A percentile compares a stretch with the other conserved stretches of the same genome.
These are phyloP conservation scores for Adelphocoris suturalis DNA, from an alignment of 2,888 invertebrate species.

Conservation along the genomic window DNA sequence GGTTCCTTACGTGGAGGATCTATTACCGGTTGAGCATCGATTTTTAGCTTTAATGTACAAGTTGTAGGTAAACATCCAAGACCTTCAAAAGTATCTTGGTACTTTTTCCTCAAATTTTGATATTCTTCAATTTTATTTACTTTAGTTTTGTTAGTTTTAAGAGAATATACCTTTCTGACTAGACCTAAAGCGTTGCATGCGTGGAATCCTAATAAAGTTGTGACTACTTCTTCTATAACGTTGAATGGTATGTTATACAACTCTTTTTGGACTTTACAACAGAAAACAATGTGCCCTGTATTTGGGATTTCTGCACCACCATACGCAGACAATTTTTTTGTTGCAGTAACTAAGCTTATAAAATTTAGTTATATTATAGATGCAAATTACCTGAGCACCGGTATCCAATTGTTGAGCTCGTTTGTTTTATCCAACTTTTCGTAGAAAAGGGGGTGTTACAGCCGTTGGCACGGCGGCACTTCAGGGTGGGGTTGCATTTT, in stretches of 20 bases:
- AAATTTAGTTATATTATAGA: neutral
- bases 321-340: slow-evolving; percentile 20
- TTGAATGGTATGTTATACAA: slow-evolving; percentile 2
- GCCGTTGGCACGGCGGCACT: no score
- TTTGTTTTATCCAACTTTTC: no score
- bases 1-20: slow-evolving; percentile 28
- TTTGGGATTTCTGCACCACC: neutral
- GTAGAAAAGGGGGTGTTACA: no score
- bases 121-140: neutral
- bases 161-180: neutral
- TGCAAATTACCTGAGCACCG: slow-evolving; percentile 45
- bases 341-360: neutral
- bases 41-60: slow-evolving; percentile 8
- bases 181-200: slow-evolving; percentile 6
- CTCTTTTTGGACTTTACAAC: neutral
- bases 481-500: no score
- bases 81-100: neutral
- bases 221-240: neutral
- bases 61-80: slow-evolving; percentile 35
- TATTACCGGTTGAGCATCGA: slow-evolving; percentile 9
- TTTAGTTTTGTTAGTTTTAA: neutral
- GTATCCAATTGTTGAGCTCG: slow-evolving; percentile 41
- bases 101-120: neutral
- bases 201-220: neutral
- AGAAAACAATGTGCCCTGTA: neutral